Evolutionary conservation across 1,140 invertebrate genomes (phyloP).

Genomic region (Oryctes rhinoceros): DNA sequence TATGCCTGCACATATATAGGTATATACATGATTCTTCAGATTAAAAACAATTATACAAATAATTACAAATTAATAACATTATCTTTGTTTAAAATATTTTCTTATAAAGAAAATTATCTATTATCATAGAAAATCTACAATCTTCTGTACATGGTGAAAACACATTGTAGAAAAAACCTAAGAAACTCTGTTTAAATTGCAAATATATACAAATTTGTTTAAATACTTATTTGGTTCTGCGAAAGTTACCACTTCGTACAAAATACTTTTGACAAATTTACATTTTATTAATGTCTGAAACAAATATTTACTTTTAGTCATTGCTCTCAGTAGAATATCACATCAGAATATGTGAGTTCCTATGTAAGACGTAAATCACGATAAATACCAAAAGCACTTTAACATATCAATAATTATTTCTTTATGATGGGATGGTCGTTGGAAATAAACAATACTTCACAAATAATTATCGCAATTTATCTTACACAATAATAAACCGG

Average conservation of each 20-base stretch:
- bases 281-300: slow-evolving; percentile 39
- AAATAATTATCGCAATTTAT: slow-evolving; percentile 34
- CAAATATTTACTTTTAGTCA: slow-evolving; percentile 32
- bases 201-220: slow-evolving; percentile 49
- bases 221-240: slow-evolving; percentile 46
- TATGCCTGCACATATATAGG: slow-evolving; percentile 48
- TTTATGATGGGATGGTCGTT: neutral
- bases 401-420: slow-evolving; percentile 6
- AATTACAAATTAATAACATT: slow-evolving; percentile 58
- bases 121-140: slow-evolving; percentile 58
- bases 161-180: slow-evolving; percentile 42
- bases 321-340: slow-evolving; percentile 31
- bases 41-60: slow-evolving; percentile 60
- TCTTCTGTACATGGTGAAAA: slow-evolving; percentile 54
- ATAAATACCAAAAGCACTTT: slow-evolving; percentile 11
- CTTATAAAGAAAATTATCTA: slow-evolving; percentile 58
- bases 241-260: slow-evolving; percentile 40
- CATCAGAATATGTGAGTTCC: slow-evolving; percentile 29
- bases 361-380: slow-evolving; percentile 17
- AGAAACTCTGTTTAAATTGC: slow-evolving; percentile 46
- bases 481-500: slow-evolving; percentile 26
- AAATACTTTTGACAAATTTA: slow-evolving; percentile 35
- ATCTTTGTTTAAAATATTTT: slow-evolving; percentile 57
- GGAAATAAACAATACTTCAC: neutral
- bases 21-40: slow-evolving; percentile 45